Conservation (phyloP, 2,888 invertebrate genomes). For the Invenusta paracnida region DNA sequence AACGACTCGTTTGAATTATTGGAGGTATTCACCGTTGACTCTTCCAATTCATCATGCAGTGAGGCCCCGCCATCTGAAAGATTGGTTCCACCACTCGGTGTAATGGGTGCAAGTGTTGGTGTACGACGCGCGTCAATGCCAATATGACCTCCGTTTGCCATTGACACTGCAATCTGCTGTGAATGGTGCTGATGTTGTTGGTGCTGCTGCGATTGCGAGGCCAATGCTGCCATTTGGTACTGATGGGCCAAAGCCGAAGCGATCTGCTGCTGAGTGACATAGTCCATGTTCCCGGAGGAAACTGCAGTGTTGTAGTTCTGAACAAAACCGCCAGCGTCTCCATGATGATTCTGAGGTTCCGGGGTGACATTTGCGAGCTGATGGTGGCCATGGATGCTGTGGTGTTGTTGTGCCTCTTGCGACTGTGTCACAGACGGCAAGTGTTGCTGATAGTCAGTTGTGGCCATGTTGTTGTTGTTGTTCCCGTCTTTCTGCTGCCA, state of each 20-base stretch:
- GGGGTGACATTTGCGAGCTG: too few relatives aligned
- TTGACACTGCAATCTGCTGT: neutral
- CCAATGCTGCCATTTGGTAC: constrained; percentile 4
- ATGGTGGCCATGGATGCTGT: neutral
- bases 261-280: neutral
- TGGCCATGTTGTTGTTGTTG: constrained; percentile 4
- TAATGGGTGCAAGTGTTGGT: neutral
- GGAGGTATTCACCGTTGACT: constrained; percentile 12
- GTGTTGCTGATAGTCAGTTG: constrained; percentile 12
- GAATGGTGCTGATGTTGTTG: neutral
- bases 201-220: neutral
- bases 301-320: neutral
- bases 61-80: neutral
- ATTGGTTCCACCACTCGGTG: neutral
- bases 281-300: neutral
- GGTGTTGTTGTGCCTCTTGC: neutral
- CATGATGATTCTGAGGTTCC: too few relatives aligned
- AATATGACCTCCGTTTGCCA: too few relatives aligned
- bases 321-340: neutral
- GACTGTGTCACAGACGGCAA: constrained; percentile 6
- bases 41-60: neutral
- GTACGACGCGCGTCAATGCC: too few relatives aligned
- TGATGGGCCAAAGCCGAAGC: neutral
- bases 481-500: too few relatives aligned
- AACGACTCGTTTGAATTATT: constrained; percentile 10